Evolutionary conservation across 1,140 invertebrate species (phyloP), one percentile per base, ranked within the genome.

Genomic region (Heliconius himera): DNA sequence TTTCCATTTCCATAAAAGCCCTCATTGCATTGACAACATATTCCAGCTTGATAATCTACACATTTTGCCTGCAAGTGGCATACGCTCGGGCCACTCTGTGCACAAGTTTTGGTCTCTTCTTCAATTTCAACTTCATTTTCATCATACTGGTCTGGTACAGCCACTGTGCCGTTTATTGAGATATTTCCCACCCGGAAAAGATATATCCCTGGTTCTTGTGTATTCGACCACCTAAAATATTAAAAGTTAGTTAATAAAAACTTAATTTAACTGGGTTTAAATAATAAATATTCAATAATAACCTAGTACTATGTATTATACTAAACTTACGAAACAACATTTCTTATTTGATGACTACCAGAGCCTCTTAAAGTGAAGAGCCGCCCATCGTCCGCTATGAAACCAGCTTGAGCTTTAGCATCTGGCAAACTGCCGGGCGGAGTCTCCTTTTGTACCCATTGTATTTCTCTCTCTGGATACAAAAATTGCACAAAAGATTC

Each of bases 1-100:
- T 96, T 96, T 76, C 99, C 99, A 91, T 99, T 99, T 77, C 99
- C 99, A 90, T 98, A 98, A 90, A 95, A 98, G 38, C 96, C 97
- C 1, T 95, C 88, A 26, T 96, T 95, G 90, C 99, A 99, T 71
- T 96, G 94, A 91, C 99, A 99, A 88, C 99, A 99, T 88, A 97
- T 99, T 6, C 98, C 98, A 54, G 95, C 94, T 70, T 96, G 94
- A 85, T 97, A 97, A 90, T 99, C 98, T 3, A 97, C 92, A 90
- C 99, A 99, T 70, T 95, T 95, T 0, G 98, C 98, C 86, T 97
- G 96, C 33, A 96, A 96, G 86, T 99, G 97, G 90, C 98, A 99
- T 51, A 96, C 95, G 72, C 96, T 96, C 5, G 96, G 93, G 1
- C 95, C 95, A 81, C 94, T 95, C 77, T 95, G 94, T 0, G 95